A percentile compares a stretch with the other conserved stretches of the same genome.
phyloP scores from a whole-genome alignment of 1,140 invertebrate species.

The Argopecten irradians region DNA sequence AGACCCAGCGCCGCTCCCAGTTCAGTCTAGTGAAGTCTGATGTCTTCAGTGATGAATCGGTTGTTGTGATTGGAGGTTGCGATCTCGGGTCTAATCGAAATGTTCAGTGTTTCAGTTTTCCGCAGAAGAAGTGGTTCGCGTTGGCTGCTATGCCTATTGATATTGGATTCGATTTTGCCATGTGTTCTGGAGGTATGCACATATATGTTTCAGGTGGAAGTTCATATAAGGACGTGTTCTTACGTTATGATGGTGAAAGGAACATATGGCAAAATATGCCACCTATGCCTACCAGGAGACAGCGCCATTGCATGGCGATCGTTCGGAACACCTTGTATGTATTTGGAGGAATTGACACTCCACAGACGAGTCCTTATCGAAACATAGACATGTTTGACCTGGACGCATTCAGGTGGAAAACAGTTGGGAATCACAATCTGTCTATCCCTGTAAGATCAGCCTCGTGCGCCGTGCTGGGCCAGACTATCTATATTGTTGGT shows the following conservation, averaged over 20 bases:
- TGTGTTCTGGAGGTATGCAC: background rate
- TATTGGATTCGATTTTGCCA: slow-evolving; percentile 35
- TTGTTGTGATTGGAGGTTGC: slow-evolving; percentile 30
- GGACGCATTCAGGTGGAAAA: background rate
- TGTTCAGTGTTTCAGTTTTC: slow-evolving; percentile 33
- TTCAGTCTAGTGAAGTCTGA: background rate
- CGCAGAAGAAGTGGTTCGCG: slow-evolving; percentile 37
- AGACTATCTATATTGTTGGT: slow-evolving; percentile 33
- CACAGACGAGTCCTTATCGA: background rate
- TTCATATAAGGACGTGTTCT: background rate
- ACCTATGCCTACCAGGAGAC: background rate
- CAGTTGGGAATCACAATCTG: background rate
- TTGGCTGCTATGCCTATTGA: slow-evolving; percentile 17
- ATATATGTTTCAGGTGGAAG: slow-evolving; percentile 33
- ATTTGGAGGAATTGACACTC: slow-evolving; percentile 4
- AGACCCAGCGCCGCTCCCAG: background rate
- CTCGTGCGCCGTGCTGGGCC: background rate
- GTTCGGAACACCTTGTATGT: slow-evolving; percentile 21
- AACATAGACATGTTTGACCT: background rate
- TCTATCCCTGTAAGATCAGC: slow-evolving; percentile 26
- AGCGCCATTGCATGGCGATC: slow-evolving; percentile 31
- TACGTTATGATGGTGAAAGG: background rate
- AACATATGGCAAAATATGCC: slow-evolving; percentile 21
- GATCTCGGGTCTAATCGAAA: slow-evolving; percentile 25
- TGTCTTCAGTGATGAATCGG: slow-evolving; percentile 5